A percentile compares a stretch with the other conserved stretches of the same genome.
These are phyloP conservation scores for Drosophila sulfurigaster DNA, from an alignment of 1,140 invertebrate genomes.

Conservation along the genomic window DNA sequence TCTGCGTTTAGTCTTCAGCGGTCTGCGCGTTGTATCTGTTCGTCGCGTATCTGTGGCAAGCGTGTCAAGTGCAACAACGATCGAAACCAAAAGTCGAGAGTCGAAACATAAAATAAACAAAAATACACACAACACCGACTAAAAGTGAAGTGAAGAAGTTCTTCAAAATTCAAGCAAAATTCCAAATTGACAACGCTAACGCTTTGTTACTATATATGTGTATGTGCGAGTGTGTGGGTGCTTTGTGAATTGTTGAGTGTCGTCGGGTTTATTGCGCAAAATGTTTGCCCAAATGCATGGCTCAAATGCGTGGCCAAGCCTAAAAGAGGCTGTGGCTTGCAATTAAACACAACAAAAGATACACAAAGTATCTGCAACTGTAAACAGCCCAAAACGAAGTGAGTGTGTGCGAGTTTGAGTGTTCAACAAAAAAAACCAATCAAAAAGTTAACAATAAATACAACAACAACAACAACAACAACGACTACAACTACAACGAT, in stretches of 20 bases:
- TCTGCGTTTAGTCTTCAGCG: constrained; percentile 66
- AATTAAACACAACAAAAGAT: constrained; percentile 54
- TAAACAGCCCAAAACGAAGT: constrained; percentile 34
- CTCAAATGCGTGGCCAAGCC: constrained; percentile 60
- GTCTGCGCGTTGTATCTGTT: constrained; percentile 65
- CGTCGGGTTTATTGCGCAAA: constrained; percentile 11
- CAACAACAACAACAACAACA: constrained; percentile 9
- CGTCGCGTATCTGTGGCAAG: constrained; percentile 35
- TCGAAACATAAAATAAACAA: constrained; percentile 13
- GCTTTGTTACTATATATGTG: constrained; percentile 1
- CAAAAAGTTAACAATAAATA: constrained; percentile 21
- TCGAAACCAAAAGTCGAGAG: constrained; percentile 27
- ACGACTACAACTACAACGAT: constrained; percentile 9
- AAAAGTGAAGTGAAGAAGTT: constrained; percentile 8
- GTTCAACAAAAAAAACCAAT: not conserved
- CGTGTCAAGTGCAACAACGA: constrained; percentile 20
- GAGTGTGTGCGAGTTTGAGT: not conserved
- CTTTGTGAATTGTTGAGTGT: not conserved
- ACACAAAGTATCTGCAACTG: constrained; percentile 62
- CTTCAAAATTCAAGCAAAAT: constrained; percentile 10
- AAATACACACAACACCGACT: constrained; percentile 14
- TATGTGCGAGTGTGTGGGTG: constrained; percentile 12
- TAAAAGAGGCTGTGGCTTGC: constrained; percentile 51
- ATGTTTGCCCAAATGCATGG: constrained; percentile 37
- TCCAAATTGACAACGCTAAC: constrained; percentile 33